Evolutionary conservation across 2,113 vertebrate genomes (phyloP).

Genomic region (Anolis carolinensis): DNA sequence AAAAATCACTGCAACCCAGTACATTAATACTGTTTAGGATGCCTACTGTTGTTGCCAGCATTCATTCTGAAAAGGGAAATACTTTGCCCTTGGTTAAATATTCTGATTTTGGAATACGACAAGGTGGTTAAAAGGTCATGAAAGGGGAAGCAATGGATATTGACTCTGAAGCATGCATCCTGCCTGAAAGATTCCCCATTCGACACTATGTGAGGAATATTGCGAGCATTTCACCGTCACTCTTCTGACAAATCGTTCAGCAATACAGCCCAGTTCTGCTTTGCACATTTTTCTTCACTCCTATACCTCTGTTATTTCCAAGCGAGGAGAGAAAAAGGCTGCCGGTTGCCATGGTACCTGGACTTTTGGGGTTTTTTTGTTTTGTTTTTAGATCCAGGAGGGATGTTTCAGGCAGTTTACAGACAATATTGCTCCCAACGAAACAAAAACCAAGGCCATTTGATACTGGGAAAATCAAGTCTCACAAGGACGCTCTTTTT

Average conservation of each 20-base stretch:
- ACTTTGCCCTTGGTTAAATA: background rate
- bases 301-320: background rate
- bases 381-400: background rate
- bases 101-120: background rate
- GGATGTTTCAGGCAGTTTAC: background rate
- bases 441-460: background rate
- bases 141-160: background rate
- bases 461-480: background rate
- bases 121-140: background rate
- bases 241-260: background rate
- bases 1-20: too few relatives aligned
- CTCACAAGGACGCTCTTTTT: conserved; percentile 5
- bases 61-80: background rate
- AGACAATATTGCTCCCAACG: background rate
- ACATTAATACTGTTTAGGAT: background rate
- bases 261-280: background rate
- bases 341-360: conserved; percentile 15
- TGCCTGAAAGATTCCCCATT: background rate
- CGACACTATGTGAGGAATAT: background rate
- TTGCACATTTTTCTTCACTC: background rate
- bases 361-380: background rate
- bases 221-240: background rate
- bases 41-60: background rate
- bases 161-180: background rate
- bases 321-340: background rate